Percentiles rank a stretch among this genome's conserved stretches.
phyloP scores from a whole-genome alignment of 2,888 invertebrate genomes.

The Hipparchia sbordonii region DNA sequence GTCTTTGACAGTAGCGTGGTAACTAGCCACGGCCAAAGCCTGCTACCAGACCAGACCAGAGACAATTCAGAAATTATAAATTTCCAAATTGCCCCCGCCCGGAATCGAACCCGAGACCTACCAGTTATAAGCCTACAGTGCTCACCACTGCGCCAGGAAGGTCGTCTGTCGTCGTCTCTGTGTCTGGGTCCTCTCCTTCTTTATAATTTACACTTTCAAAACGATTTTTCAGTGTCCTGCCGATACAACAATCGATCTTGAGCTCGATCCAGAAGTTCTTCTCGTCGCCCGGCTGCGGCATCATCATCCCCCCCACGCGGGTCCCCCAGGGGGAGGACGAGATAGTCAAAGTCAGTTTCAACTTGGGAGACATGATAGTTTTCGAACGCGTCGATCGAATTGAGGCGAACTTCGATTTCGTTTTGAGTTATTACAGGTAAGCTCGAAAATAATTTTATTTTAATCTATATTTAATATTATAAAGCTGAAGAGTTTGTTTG shows the following conservation, averaged over 20 bases:
- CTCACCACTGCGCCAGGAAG: too few relatives aligned
- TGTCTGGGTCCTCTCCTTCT: too few relatives aligned
- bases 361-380: slow-evolving; percentile 39
- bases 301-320: slow-evolving; percentile 62
- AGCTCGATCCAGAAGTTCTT: slow-evolving; percentile 65
- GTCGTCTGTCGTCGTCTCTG: too few relatives aligned
- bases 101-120: too few relatives aligned
- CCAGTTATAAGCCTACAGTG: too few relatives aligned
- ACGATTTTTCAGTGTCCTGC: slow-evolving; percentile 55
- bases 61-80: too few relatives aligned
- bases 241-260: slow-evolving; percentile 62
- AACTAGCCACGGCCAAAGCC: too few relatives aligned
- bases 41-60: too few relatives aligned
- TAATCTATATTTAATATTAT: too few relatives aligned
- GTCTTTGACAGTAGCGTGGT: too few relatives aligned
- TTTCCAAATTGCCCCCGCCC: too few relatives aligned
- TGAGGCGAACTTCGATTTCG: slow-evolving; percentile 43
- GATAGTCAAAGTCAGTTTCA: slow-evolving; percentile 46
- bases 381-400: slow-evolving; percentile 45
- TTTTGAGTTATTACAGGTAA: slow-evolving; percentile 58
- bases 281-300: slow-evolving; percentile 65
- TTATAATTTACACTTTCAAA: neutral
- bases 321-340: slow-evolving; percentile 46
- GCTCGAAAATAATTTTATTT: slow-evolving; percentile 10
- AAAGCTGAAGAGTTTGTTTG: too few relatives aligned